phyloP scores from a whole-genome alignment of 2,888 invertebrate genomes.

The Labia minor region DNA sequence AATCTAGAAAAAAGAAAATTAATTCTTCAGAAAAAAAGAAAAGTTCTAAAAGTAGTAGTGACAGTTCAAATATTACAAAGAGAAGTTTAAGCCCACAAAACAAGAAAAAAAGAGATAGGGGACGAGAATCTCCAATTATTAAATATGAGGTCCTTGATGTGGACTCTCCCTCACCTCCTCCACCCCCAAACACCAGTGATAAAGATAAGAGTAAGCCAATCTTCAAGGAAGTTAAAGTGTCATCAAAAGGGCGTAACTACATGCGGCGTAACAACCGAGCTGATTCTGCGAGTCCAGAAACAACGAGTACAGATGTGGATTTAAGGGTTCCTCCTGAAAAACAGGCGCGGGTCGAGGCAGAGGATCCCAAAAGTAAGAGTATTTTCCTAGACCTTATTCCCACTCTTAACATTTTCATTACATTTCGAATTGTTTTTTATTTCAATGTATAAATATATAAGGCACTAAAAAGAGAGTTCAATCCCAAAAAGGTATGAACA shows the following conservation, averaged over 20 bases:
- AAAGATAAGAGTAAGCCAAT: slow-evolving; percentile 27
- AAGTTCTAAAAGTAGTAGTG: slow-evolving; percentile 16
- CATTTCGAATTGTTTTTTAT: background rate
- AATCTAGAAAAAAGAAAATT: background rate
- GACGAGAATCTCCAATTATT: slow-evolving; percentile 4
- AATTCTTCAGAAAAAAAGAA: slow-evolving; percentile 21
- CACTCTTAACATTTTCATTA: background rate
- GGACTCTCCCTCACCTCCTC: slow-evolving; percentile 25
- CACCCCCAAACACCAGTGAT: slow-evolving; percentile 24
- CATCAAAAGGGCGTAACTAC: slow-evolving; percentile 46
- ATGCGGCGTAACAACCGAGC: slow-evolving; percentile 50
- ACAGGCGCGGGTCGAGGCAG: slow-evolving; percentile 32
- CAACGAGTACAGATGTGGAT: slow-evolving; percentile 34
- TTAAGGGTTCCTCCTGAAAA: slow-evolving; percentile 37
- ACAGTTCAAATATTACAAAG: slow-evolving; percentile 8
- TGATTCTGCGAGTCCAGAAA: slow-evolving; percentile 47
- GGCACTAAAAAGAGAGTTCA: background rate
- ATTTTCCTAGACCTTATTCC: background rate
- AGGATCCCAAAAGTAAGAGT: slow-evolving; percentile 25
- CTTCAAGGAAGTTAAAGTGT: slow-evolving; percentile 35
- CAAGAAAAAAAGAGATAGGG: slow-evolving; percentile 18
- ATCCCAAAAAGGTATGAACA: background rate
- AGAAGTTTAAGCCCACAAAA: slow-evolving; percentile 8
- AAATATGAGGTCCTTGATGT: slow-evolving; percentile 15
- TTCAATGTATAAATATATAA: background rate